phyloP scores from a whole-genome alignment of 2,113 vertebrate species.

The Anarhynchus alexandrinus region DNA sequence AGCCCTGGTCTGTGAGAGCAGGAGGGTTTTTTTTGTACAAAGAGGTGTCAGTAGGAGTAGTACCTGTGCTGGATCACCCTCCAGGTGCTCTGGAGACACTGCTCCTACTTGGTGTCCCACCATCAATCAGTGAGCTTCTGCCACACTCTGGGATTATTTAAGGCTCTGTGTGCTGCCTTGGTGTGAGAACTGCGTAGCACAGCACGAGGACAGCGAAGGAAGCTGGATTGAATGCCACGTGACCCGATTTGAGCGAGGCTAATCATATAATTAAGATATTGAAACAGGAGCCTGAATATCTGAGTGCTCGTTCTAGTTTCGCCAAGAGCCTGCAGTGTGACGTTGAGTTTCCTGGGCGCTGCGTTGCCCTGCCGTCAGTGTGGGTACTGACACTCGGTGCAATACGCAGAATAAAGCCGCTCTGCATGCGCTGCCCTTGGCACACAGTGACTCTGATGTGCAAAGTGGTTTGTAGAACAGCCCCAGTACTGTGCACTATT shows the following conservation, averaged over 20 bases:
- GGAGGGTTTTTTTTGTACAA: not conserved
- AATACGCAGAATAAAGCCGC: not conserved
- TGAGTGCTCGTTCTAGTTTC: not conserved
- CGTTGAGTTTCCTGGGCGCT: accelerated
- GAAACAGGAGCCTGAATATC: not conserved
- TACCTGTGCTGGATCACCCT: not conserved
- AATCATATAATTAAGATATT: not conserved
- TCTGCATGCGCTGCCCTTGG: accelerated
- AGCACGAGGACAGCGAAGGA: not conserved
- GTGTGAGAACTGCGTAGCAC: not conserved
- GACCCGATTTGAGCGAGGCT: not conserved
- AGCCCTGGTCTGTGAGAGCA: not conserved
- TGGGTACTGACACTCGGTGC: not conserved
- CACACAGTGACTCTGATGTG: accelerated
- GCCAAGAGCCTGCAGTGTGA: not conserved
- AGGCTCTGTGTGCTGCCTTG: not conserved
- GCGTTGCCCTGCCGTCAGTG: not conserved
- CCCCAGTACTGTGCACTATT: not conserved
- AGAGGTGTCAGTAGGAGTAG: accelerated
- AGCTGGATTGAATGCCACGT: not conserved
- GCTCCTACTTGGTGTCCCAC: not conserved
- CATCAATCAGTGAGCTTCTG: not conserved
- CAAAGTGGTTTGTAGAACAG: not conserved
- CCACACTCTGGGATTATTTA: not conserved
- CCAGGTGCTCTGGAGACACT: not conserved